Conservation (phyloP, 53 echinoderm and acorn worm species). For the Henricia sp. region DNA sequence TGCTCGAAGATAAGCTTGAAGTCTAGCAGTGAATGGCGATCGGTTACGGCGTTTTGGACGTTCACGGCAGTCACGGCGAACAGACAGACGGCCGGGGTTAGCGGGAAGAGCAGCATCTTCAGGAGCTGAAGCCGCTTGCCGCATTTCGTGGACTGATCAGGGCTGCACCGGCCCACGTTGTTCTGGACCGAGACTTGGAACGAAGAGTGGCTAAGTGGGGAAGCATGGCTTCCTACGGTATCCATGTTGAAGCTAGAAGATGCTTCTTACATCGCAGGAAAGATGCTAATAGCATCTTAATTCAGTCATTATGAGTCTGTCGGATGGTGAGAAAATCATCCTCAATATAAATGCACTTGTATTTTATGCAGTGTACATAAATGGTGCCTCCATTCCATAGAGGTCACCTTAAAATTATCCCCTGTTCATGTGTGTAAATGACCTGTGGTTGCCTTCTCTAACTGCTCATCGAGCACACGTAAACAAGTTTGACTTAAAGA, state of each 20-base stretch:
- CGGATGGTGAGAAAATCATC: too few species aligned
- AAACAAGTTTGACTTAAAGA: too few species aligned
- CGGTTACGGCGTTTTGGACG: background rate
- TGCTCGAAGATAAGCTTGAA: constrained; percentile 15
- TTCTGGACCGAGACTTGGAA: constrained; percentile 21
- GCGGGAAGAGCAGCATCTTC: constrained; percentile 57
- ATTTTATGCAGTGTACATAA: too few species aligned
- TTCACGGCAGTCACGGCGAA: constrained; percentile 15
- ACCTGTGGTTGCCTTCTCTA: too few species aligned
- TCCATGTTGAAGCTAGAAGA: background rate
- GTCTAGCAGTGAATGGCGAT: background rate
- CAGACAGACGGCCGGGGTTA: constrained; percentile 37
- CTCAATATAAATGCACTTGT: too few species aligned
- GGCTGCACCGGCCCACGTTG: constrained; percentile 31
- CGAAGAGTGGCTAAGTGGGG: constrained; percentile 31
- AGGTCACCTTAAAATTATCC: too few species aligned
- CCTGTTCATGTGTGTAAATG: too few species aligned
- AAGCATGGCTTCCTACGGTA: background rate
- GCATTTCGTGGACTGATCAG: background rate
- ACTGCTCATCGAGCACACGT: too few species aligned
- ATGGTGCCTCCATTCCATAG: too few species aligned
- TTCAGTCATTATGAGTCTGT: too few species aligned
- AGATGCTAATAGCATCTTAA: too few species aligned
- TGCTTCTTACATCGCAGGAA: too few species aligned
- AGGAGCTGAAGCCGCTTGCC: constrained; percentile 41